Evolutionary conservation across 2,797 vertebrate genomes (phyloP).

Genomic region (Alectoris magna): DNA sequence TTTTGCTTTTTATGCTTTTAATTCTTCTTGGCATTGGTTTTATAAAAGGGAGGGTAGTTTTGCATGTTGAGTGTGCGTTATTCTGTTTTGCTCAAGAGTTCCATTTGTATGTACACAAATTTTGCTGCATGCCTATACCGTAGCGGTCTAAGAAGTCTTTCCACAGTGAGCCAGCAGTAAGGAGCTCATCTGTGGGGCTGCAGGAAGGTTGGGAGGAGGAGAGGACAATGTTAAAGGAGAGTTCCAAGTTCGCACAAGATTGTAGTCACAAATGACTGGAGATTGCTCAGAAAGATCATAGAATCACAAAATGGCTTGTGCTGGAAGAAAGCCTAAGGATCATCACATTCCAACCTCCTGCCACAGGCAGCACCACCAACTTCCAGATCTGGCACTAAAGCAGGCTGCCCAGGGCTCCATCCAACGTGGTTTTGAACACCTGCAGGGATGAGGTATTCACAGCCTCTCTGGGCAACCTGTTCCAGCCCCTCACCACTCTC

Average conservation of each 20-base stretch:
- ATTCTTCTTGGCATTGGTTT: not conserved
- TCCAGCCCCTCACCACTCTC: too few species aligned
- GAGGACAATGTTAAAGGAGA: not conserved
- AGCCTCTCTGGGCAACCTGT: too few species aligned
- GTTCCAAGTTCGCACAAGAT: not conserved
- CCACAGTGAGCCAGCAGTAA: not conserved
- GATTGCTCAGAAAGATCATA: not conserved
- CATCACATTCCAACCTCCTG: too few species aligned
- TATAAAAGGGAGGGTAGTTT: not conserved
- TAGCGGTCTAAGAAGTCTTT: not conserved
- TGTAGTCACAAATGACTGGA: not conserved
- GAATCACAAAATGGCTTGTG: too few species aligned
- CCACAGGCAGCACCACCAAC: too few species aligned
- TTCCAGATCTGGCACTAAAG: too few species aligned
- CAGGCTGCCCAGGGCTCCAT: too few species aligned
- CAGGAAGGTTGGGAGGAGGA: not conserved
- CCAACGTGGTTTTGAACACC: too few species aligned
- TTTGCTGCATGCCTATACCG: not conserved
- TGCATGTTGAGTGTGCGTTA: not conserved
- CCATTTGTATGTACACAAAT: rapidly evolving
- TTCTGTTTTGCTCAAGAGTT: not conserved
- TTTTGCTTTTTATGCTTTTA: not conserved
- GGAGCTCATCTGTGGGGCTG: not conserved
- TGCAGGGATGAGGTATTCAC: too few species aligned
- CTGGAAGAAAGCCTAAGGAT: too few species aligned